Conservation (phyloP, 2,888 invertebrate species). For the Drosophila incognita region DNA sequence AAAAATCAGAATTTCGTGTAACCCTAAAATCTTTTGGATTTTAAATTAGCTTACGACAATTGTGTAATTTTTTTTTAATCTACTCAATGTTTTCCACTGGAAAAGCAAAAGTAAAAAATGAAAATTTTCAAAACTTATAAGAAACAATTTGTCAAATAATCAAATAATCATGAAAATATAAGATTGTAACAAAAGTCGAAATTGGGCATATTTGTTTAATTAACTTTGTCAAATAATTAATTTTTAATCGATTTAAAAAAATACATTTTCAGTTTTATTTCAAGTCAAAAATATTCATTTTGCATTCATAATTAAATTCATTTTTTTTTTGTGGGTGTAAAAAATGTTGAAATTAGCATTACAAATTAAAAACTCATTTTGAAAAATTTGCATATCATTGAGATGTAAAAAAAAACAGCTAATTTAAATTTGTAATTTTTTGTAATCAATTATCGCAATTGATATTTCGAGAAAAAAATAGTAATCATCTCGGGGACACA, state of each 20-base stretch:
- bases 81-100: not conserved
- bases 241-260: not conserved
- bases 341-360: not conserved
- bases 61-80: not conserved
- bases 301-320: not conserved
- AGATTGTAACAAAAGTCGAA: not conserved
- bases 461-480: not conserved
- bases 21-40: not conserved
- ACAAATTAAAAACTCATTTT: not conserved
- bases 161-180: not conserved
- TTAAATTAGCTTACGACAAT: not conserved
- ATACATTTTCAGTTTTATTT: not conserved
- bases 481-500: constrained; percentile 28
- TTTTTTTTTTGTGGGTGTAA: not conserved
- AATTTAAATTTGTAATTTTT: constrained; percentile 2
- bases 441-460: constrained; percentile 23
- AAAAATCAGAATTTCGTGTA: not conserved
- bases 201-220: not conserved
- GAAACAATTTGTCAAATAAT: not conserved
- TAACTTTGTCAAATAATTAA: not conserved
- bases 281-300: not conserved
- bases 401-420: not conserved
- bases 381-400: not conserved
- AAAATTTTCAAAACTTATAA: too few relatives aligned
- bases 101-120: not conserved